A percentile compares a stretch with the other conserved stretches of the same genome.
Evolutionary conservation across 2,113 vertebrate genomes (phyloP).

Genomic region (Paramisgurnus dabryanus): DNA sequence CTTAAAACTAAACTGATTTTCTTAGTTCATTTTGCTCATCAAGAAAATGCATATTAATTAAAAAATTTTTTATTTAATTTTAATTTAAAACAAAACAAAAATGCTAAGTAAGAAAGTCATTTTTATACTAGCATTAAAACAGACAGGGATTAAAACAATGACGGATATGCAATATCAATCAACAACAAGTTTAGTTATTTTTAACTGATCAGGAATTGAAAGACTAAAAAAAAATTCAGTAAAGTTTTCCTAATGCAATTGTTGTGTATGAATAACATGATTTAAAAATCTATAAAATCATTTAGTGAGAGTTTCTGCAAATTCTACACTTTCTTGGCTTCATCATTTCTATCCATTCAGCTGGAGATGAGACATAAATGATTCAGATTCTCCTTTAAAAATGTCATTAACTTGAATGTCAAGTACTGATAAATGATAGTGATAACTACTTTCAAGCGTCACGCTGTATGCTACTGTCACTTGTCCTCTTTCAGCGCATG

Average conservation of each 20-base stretch:
- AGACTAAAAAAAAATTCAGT: too few relatives aligned
- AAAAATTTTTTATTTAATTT: too few relatives aligned
- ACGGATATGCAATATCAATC: too few relatives aligned
- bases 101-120: too few relatives aligned
- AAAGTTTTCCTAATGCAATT: neutral
- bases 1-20: too few relatives aligned
- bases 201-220: too few relatives aligned
- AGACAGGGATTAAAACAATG: too few relatives aligned
- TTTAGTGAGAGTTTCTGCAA: neutral
- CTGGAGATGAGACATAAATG: neutral
- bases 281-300: neutral
- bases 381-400: slow-evolving; percentile 2
- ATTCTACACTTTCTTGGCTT: slow-evolving; percentile 1
- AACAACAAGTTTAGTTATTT: too few relatives aligned
- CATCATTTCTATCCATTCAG: neutral
- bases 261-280: neutral
- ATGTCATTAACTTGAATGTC: neutral
- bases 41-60: too few relatives aligned
- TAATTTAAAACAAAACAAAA: too few relatives aligned
- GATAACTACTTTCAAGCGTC: neutral
- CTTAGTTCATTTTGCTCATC: too few relatives aligned
- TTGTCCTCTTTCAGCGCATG: neutral
- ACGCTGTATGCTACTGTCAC: neutral
- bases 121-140: too few relatives aligned
- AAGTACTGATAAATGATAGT: slow-evolving; percentile 19